phyloP scores from a whole-genome alignment of 2,113 vertebrate genomes.

The Python bivittatus region DNA sequence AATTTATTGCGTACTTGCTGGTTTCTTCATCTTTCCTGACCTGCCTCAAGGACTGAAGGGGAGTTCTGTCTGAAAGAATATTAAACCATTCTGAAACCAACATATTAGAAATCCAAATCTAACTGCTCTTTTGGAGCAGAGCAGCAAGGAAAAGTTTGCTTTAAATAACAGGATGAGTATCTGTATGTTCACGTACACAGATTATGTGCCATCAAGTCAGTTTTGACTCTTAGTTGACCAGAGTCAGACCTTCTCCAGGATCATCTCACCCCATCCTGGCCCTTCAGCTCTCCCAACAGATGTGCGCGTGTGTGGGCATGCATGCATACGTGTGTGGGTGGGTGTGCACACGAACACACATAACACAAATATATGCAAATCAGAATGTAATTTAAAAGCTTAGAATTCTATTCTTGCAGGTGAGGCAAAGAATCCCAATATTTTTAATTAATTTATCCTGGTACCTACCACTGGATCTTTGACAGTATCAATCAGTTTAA shows the following conservation, averaged over 20 bases:
- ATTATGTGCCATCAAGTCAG: not conserved
- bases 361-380: not conserved
- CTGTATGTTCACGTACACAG: not conserved
- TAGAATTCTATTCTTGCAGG: fast-evolving
- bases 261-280: not conserved
- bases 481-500: conserved; percentile 96
- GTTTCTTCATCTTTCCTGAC: not conserved
- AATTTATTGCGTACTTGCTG: not conserved
- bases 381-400: not conserved
- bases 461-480: conserved; percentile 96
- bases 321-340: no score
- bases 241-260: not conserved
- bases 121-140: not conserved
- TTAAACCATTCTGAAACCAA: not conserved
- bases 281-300: not conserved
- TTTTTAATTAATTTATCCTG: not conserved
- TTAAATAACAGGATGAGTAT: no score
- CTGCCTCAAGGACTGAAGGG: not conserved
- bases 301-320: not conserved
- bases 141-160: no score
- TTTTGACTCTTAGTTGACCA: not conserved
- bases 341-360: not conserved
- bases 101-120: not conserved
- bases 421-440: not conserved
- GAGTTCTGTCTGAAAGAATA: not conserved